Percentiles rank a stretch among this genome's conserved stretches.
Evolutionary conservation across 2,797 vertebrate genomes (phyloP).

Genomic region (Microhierax caerulescens): DNA sequence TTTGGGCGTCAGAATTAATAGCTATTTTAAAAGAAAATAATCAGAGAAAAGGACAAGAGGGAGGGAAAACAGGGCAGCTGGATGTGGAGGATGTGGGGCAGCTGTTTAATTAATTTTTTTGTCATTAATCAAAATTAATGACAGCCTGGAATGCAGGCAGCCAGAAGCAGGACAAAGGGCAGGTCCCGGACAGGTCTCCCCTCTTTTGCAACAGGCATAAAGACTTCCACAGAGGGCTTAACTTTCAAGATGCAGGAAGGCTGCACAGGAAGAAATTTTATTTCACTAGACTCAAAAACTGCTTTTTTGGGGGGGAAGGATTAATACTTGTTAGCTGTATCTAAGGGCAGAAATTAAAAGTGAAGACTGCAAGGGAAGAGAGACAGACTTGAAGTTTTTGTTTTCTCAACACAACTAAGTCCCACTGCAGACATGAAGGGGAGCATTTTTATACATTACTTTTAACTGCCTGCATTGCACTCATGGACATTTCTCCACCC

Average conservation of each 20-base stretch:
- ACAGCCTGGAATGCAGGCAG: not conserved
- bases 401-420: not conserved
- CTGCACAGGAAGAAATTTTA: not conserved
- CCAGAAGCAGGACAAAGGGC: not conserved
- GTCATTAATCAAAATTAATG: too few relatives aligned
- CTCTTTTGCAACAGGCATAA: not conserved
- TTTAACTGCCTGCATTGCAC: not conserved
- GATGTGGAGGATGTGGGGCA: not conserved
- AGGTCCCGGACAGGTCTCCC: not conserved
- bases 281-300: not conserved
- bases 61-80: not conserved
- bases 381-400: not conserved
- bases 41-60: not conserved
- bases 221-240: not conserved
- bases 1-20: not conserved
- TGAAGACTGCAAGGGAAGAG: not conserved
- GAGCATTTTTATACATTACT: not conserved
- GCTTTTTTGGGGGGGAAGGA: not conserved
- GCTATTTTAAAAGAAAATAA: not conserved
- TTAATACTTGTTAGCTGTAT: not conserved
- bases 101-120: too few relatives aligned
- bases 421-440: not conserved
- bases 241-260: not conserved
- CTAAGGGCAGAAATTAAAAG: not conserved
- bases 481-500: not conserved